Percentiles rank a stretch among this genome's conserved stretches.
phyloP scores from a whole-genome alignment of 2,888 invertebrate genomes.

The Campoplex nolae region DNA sequence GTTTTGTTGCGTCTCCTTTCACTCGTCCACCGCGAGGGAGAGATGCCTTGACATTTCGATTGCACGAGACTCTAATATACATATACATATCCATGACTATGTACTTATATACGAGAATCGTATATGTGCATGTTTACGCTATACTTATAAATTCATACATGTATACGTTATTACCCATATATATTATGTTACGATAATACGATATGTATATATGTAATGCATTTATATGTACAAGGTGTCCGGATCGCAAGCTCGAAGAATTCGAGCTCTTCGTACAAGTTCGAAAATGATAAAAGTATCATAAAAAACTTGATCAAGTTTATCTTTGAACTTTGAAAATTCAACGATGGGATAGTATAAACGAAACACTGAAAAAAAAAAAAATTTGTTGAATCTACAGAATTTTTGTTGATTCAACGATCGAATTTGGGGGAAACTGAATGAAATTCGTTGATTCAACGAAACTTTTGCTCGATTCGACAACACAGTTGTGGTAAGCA shows the following conservation, averaged over 20 bases:
- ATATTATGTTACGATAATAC: slow-evolving; percentile 9
- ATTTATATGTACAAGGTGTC: neutral
- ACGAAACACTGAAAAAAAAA: too few species aligned
- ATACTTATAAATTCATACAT: slow-evolving; percentile 12
- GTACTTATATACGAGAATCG: neutral
- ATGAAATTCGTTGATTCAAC: too few species aligned
- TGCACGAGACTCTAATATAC: slow-evolving; percentile 55
- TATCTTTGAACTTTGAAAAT: too few species aligned
- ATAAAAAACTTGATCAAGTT: too few species aligned
- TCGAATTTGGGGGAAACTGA: too few species aligned
- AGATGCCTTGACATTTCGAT: slow-evolving; percentile 69
- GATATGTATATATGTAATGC: neutral
- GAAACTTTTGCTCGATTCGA: too few species aligned
- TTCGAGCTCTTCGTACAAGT: neutral
- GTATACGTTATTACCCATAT: neutral
- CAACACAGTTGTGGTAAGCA: too few species aligned
- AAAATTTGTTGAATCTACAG: too few species aligned
- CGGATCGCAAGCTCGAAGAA: too few species aligned
- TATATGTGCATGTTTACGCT: neutral
- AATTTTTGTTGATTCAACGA: too few species aligned
- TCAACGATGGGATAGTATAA: too few species aligned
- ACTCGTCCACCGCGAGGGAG: slow-evolving; percentile 53
- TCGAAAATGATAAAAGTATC: too few species aligned
- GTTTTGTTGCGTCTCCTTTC: slow-evolving; percentile 63
- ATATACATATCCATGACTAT: neutral